phyloP scores from a whole-genome alignment of 2,113 vertebrate genomes.

The Cephalopholis sonnerati region DNA sequence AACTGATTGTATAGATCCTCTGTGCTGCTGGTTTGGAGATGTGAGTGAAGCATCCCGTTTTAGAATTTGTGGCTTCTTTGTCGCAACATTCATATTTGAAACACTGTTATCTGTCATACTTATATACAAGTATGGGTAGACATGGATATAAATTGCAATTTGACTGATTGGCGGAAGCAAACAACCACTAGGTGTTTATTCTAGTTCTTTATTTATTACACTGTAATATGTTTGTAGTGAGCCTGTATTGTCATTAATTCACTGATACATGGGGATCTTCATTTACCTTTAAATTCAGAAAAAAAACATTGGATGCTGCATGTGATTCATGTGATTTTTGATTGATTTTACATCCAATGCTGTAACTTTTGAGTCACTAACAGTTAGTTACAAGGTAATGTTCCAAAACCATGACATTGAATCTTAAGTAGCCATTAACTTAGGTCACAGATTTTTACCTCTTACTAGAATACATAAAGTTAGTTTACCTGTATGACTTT shows the following conservation, averaged over 20 bases:
- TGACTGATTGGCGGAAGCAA: no score
- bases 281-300: not conserved
- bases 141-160: no score
- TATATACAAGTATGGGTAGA: no score
- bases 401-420: not conserved
- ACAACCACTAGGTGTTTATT: no score
- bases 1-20: no score
- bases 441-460: not conserved
- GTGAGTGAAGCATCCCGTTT: no score
- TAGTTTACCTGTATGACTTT: slow-evolving; percentile 93
- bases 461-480: not conserved
- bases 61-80: no score
- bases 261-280: not conserved
- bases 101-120: no score
- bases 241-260: slow-evolving; percentile 10
- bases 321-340: not conserved
- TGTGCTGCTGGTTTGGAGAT: no score
- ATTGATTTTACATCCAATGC: not conserved
- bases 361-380: not conserved
- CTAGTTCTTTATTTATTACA: no score
- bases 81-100: no score
- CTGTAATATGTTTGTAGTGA: not conserved
- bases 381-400: not conserved
- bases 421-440: not conserved
- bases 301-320: not conserved